Evolutionary conservation across 2,888 invertebrate species (phyloP).

Genomic region (Itoplectis maculator): DNA sequence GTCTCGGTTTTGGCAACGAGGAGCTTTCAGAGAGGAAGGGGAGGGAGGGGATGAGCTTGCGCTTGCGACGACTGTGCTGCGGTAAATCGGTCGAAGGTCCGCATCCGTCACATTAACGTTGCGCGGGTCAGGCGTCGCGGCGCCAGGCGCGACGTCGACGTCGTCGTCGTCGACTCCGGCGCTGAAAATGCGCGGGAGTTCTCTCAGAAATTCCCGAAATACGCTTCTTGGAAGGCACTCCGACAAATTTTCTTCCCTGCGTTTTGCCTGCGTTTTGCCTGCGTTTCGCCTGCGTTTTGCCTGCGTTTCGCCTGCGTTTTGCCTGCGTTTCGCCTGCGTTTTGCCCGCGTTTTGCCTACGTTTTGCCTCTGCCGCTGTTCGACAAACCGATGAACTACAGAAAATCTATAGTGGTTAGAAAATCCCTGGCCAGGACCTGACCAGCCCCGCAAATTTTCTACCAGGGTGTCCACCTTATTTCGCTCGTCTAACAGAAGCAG

Average conservation of each 20-base stretch:
- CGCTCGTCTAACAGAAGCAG: no score
- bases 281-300: no score
- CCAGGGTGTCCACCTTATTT: no score
- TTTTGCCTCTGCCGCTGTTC: no score
- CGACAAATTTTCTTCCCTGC: not conserved
- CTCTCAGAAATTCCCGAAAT: conserved; percentile 45
- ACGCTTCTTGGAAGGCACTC: conserved; percentile 40
- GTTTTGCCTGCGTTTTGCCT: no score
- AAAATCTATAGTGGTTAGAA: no score
- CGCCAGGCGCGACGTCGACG: conserved; percentile 68
- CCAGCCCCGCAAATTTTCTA: no score
- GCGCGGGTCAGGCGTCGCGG: conserved; percentile 78
- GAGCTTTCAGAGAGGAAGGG: conserved; percentile 9
- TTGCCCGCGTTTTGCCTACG: no score
- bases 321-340: no score
- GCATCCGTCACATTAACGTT: conserved; percentile 75
- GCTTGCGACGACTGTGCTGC: conserved; percentile 55
- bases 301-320: no score
- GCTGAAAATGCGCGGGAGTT: conserved; percentile 46
- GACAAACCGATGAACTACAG: no score
- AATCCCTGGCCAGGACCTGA: no score
- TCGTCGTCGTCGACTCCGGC: conserved; percentile 48
- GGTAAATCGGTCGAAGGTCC: conserved; percentile 65
- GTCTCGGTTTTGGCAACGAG: conserved; percentile 47
- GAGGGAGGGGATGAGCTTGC: conserved; percentile 26